phyloP scores from a whole-genome alignment of 2,888 invertebrate species.

The Mimumesa dahlbomi region DNA sequence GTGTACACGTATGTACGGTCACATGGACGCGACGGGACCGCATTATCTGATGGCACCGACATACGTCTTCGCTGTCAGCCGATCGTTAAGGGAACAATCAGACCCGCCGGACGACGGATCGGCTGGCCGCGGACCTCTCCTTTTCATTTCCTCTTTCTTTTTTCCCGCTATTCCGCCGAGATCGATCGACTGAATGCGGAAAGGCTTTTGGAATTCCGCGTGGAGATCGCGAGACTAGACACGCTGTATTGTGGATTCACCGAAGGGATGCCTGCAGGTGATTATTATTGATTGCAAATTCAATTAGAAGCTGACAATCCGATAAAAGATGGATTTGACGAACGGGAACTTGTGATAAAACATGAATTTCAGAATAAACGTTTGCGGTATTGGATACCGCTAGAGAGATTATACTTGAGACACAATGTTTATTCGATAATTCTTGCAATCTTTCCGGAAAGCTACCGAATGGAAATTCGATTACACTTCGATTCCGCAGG shows the following conservation, averaged over 20 bases:
- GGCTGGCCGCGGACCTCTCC: constrained; percentile 30
- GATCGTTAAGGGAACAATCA: constrained; percentile 67
- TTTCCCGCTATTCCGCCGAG: not conserved
- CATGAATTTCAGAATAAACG: no score
- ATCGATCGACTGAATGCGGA: not conserved
- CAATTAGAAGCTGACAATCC: no score
- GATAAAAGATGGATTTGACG: no score
- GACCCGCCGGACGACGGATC: constrained; percentile 55
- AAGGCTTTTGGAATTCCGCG: not conserved
- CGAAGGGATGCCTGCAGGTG: no score
- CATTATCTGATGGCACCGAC: constrained; percentile 68
- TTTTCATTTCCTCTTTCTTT: constrained; percentile 9
- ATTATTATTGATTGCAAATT: no score
- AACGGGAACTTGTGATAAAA: no score
- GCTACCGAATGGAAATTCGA: constrained; percentile 38
- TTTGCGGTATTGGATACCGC: no score
- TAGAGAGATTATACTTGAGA: no score
- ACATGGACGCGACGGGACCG: constrained; percentile 33
- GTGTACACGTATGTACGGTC: constrained; percentile 29
- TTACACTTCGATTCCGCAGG: constrained; percentile 38
- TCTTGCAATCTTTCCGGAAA: not conserved
- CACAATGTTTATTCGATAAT: not conserved
- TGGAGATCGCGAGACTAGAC: no score
- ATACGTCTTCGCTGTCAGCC: constrained; percentile 67
- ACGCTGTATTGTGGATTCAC: no score